Evolutionary conservation across 2,113 vertebrate genomes (phyloP).

Genomic region (Argyrosomus japonicus): DNA sequence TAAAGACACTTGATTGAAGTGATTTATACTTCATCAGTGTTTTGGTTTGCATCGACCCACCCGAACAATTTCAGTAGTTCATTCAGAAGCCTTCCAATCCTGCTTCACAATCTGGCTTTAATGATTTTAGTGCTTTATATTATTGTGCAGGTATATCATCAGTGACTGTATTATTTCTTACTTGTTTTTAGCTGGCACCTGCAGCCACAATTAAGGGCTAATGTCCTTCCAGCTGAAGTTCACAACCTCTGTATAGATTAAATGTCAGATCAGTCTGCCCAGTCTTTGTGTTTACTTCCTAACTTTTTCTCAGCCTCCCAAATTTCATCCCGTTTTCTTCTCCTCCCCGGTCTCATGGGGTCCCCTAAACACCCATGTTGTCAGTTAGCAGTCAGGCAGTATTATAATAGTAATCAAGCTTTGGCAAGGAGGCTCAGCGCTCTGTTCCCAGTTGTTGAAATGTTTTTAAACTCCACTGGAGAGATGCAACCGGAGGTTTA

Average conservation of each 20-base stretch:
- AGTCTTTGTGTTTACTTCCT: slow-evolving; percentile 20
- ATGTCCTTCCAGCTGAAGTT: slow-evolving; percentile 32
- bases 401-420: slow-evolving; percentile 1
- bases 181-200: slow-evolving; percentile 15
- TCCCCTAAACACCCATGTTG: slow-evolving; percentile 12
- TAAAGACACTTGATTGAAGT: background rate
- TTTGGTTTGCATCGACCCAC: slow-evolving; percentile 10
- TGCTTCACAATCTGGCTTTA: background rate
- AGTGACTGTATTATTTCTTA: background rate
- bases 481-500: background rate
- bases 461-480: slow-evolving; percentile 2
- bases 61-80: background rate
- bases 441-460: slow-evolving; percentile 18
- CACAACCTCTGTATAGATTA: slow-evolving; percentile 56
- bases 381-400: slow-evolving; percentile 20
- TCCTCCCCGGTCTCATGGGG: background rate
- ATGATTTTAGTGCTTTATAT: background rate
- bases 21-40: slow-evolving; percentile 24
- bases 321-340: slow-evolving; percentile 16
- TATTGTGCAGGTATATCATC: slow-evolving; percentile 10
- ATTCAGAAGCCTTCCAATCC: background rate
- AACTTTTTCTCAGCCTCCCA: slow-evolving; percentile 1
- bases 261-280: slow-evolving; percentile 39
- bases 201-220: slow-evolving; percentile 39
- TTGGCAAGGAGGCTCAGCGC: background rate